Evolutionary conservation across 2,888 invertebrate species (phyloP), one percentile per base, ranked within the genome.

Genomic region (Xiphydria camelus): DNA sequence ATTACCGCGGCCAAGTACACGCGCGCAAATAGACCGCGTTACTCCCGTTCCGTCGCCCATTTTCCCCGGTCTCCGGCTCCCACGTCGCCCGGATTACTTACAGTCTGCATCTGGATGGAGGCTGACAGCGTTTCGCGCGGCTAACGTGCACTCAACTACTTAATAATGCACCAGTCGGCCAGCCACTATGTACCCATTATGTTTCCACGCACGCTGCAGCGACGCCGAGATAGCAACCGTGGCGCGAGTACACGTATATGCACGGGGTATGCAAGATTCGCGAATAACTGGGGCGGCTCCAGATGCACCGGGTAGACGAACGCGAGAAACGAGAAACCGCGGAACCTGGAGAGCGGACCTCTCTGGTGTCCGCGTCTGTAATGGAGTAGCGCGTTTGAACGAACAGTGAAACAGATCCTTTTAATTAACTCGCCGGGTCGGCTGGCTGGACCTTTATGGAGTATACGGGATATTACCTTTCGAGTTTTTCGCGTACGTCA

Each of bases 91-190:
- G 34, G 34, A n/a, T 34, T 34, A 15, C 34, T 17, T 34, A n/a
- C 23, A 34, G 18, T 10, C 34, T 14, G 15, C 34, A 15, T 34
- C 34, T 18, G 68, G 56, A 67, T 68, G 53, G 62, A 64, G 57
- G 55, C 63, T 62, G 66, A 68, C 67, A 61, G 66, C 66, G 64
- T 68, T 67, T 66, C 59, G 61, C n/a, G n/a, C 59, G 49, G 59
- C 58, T 62, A 66, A 66, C 66, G 66, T 62, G 67, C 64, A 65
- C 67, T 67, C 67, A 65, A 68, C 67, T 68, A 68, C 67, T 67
- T 67, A 67, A 67, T 67, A 67, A 67, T 66, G 68, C 64, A 67
- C 65, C 64, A 67, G 68, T 64, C 68, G 61, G 61, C 61, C 59
- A 56, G 66, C 66, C 68, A 62, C 68, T 62, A 61, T 60, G 60